These are phyloP conservation scores for Sialia sialis DNA, from an alignment of 2,113 vertebrate species.

Conservation along the genomic window DNA sequence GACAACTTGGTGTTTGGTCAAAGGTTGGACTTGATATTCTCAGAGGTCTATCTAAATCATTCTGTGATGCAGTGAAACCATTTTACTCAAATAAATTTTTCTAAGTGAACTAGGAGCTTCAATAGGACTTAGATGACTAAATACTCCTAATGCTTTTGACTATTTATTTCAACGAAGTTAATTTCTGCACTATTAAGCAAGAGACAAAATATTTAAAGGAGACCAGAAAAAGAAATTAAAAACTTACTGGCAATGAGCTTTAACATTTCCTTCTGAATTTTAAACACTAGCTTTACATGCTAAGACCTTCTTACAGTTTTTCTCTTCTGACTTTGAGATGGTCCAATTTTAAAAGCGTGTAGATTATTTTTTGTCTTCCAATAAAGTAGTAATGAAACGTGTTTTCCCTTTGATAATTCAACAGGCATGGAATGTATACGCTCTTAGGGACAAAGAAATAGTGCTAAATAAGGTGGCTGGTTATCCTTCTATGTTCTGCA, in stretches of 20 bases:
- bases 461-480: not conserved
- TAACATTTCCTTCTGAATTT: constrained; percentile 19
- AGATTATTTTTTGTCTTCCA: not conserved
- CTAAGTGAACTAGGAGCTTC: not conserved
- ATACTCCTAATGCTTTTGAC: not conserved
- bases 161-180: not conserved
- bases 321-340: not conserved
- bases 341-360: not conserved
- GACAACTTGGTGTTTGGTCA: not conserved
- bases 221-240: not conserved
- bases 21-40: not conserved
- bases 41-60: not conserved
- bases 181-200: not conserved
- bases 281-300: not conserved
- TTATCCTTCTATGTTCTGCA: constrained; percentile 23
- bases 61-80: not conserved
- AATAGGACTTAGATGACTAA: not conserved
- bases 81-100: not conserved
- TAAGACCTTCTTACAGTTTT: not conserved
- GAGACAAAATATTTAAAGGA: constrained; percentile 4
- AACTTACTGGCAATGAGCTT: not conserved
- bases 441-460: not conserved
- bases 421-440: not conserved
- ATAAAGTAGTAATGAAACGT: not conserved
- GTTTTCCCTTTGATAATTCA: not conserved